Evolutionary conservation across 2,797 vertebrate genomes (phyloP), one percentile per base, ranked within the genome.

Genomic region (Catostomus latipinnis): DNA sequence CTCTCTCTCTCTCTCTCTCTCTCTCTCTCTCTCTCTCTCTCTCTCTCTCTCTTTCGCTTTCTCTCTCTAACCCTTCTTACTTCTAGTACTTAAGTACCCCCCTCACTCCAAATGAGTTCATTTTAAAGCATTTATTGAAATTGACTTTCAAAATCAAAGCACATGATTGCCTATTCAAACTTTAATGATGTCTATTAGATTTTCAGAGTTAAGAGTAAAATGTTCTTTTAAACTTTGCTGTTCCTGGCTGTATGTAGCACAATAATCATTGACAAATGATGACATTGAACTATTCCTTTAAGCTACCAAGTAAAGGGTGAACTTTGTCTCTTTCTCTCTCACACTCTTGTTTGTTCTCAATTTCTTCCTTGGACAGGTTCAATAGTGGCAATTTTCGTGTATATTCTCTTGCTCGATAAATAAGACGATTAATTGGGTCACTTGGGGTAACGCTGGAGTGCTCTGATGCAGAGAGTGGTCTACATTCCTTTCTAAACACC

Each of bases 401-500:
- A 65, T 66, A 22, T 72, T 79, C 52, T 66, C 10, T 48, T 34
- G 14, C 60, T 50, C 52, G 46, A 22, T 63, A 62, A 62, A 62
- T 52, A n/a, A 4, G 2, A 62, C 3, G 34, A 34, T 78, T 63
- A 8, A 16, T 11, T 58, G 45, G 14, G 11, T 49, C 43, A n/a
- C 54, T 60, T 58, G 0, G 18, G 16, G 54, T 58, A 65, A 8
- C 0, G 13, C 22, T 63, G n/a, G 3, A 53, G 10, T 8, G 14
- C 62, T 56, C 53, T 0, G 8, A 61, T 73, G 6, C 12, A 22
- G 46, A 61, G 71, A 62, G 45, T 5, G 7, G 34, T 78, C 67
- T 62, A 45, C 76, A 56, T 78, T 78, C 58, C 58, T 52, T 48
- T 74, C 71, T 43, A 43, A 62, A 62, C 46, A 9, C 11, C 18